phyloP scores from a whole-genome alignment of 2,888 invertebrate genomes.

The Bibio marci region DNA sequence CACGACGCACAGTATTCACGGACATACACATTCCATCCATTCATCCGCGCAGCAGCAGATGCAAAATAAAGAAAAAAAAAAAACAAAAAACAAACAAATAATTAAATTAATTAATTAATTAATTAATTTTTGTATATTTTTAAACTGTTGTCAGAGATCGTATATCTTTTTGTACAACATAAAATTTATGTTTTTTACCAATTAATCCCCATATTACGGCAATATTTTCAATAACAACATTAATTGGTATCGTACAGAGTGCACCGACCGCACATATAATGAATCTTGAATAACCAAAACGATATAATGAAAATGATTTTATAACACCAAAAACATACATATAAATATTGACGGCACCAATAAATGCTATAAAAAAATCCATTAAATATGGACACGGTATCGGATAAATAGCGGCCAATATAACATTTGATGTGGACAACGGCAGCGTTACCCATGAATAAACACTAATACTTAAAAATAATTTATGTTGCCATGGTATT shows the following conservation, averaged over 20 bases:
- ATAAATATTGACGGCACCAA: constrained; percentile 86
- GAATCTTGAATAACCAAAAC: constrained; percentile 67
- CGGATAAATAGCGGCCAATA: constrained; percentile 71
- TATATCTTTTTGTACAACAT: constrained; percentile 87
- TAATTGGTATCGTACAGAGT: constrained; percentile 79
- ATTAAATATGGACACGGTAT: constrained; percentile 70
- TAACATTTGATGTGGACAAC: constrained; percentile 73
- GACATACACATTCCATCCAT: no score
- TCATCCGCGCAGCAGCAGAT: no score
- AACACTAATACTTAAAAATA: constrained; percentile 71
- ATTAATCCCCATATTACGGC: constrained; percentile 89
- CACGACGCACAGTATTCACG: no score
- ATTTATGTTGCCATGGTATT: constrained; percentile 62
- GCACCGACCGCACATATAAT: constrained; percentile 69
- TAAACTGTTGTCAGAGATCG: constrained; percentile 49
- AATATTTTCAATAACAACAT: constrained; percentile 84
- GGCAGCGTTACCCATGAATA: constrained; percentile 96
- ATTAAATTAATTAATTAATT: no score
- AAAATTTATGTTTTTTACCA: constrained; percentile 92
- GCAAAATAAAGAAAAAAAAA: no score
- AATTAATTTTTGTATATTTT: no score
- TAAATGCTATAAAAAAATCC: constrained; percentile 77
- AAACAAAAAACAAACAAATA: no score
- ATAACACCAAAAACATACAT: constrained; percentile 98
- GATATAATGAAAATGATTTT: constrained; percentile 81